A percentile compares a stretch with the other conserved stretches of the same genome.
phyloP scores from a whole-genome alignment of 1,140 invertebrate species.

The Leptinotarsa texana region DNA sequence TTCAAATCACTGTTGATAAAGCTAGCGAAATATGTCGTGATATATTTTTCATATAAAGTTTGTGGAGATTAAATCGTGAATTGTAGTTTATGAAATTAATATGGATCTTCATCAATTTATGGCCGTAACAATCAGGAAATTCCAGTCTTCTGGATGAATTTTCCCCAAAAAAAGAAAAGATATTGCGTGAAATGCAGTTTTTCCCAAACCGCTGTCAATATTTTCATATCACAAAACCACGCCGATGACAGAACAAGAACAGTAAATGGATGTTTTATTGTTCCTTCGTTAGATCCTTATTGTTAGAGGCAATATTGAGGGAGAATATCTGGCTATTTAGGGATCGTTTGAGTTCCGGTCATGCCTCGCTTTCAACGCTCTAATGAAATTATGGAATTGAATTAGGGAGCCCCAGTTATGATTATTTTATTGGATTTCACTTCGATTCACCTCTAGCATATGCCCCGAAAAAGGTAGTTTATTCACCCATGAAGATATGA shows the following conservation, averaged over 20 bases:
- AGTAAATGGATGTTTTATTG: slow-evolving; percentile 22
- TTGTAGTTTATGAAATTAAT: too few relatives aligned
- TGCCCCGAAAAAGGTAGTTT: too few relatives aligned
- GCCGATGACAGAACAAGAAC: slow-evolving; percentile 29
- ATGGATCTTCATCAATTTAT: too few relatives aligned
- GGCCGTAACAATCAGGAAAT: too few relatives aligned
- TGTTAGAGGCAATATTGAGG: slow-evolving; percentile 28
- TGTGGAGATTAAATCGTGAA: too few relatives aligned
- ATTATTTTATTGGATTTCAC: background rate
- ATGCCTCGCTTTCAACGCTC: slow-evolving; percentile 6
- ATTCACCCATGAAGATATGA: too few relatives aligned
- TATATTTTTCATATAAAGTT: too few relatives aligned
- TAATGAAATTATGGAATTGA: slow-evolving; percentile 32
- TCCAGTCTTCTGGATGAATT: too few relatives aligned
- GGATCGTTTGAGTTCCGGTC: slow-evolving; percentile 30
- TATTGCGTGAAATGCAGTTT: background rate
- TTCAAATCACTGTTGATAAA: too few relatives aligned
- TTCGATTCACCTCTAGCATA: background rate
- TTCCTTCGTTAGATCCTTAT: slow-evolving; percentile 24
- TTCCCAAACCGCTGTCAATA: slow-evolving; percentile 27
- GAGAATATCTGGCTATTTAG: slow-evolving; percentile 31
- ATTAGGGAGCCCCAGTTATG: slow-evolving; percentile 12
- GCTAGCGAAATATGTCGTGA: too few relatives aligned
- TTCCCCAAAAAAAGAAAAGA: too few relatives aligned
- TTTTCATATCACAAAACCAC: slow-evolving; percentile 19